These are phyloP conservation scores for Pituophis catenifer DNA, from an alignment of 2,113 vertebrate species.

Conservation along the genomic window DNA sequence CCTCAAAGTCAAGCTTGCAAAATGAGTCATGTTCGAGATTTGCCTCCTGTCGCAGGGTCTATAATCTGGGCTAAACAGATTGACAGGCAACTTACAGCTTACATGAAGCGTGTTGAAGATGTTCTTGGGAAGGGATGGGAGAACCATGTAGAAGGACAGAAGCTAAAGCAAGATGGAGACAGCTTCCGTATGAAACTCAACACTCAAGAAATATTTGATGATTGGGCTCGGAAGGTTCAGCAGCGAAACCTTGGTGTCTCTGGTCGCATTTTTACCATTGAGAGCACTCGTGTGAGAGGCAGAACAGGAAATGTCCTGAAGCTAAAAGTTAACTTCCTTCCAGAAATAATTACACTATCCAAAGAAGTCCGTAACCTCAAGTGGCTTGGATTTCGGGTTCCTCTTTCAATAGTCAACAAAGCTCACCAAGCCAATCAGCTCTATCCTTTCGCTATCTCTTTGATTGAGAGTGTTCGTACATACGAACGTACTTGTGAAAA, in stretches of 20 bases:
- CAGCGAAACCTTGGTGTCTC: constrained; percentile 97
- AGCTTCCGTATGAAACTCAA: constrained; percentile 99
- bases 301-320: constrained; percentile 90
- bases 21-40: constrained; percentile 96
- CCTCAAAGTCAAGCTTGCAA: constrained; percentile 97
- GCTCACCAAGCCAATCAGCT: constrained; percentile 98
- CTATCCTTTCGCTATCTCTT: constrained; percentile 95
- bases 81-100: constrained; percentile 93
- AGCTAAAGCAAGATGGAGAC: constrained; percentile 97
- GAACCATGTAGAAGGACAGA: constrained; percentile 96
- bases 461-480: constrained; percentile 96
- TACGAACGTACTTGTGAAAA: constrained; percentile 97
- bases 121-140: constrained; percentile 98
- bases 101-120: constrained; percentile 98
- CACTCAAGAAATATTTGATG: constrained; percentile 97
- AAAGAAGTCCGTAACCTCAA: constrained; percentile 98
- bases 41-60: constrained; percentile 94
- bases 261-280: constrained; percentile 96
- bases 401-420: constrained; percentile 96
- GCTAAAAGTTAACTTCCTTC: constrained; percentile 97
- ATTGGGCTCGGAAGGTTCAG: constrained; percentile 98
- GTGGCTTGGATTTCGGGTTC: constrained; percentile 97
- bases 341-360: constrained; percentile 97
- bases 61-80: constrained; percentile 99
- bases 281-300: constrained; percentile 89